Percentiles rank a stretch among this genome's conserved stretches.
Evolutionary conservation across 2,113 vertebrate genomes (phyloP).

Genomic region (Chloebia gouldiae): DNA sequence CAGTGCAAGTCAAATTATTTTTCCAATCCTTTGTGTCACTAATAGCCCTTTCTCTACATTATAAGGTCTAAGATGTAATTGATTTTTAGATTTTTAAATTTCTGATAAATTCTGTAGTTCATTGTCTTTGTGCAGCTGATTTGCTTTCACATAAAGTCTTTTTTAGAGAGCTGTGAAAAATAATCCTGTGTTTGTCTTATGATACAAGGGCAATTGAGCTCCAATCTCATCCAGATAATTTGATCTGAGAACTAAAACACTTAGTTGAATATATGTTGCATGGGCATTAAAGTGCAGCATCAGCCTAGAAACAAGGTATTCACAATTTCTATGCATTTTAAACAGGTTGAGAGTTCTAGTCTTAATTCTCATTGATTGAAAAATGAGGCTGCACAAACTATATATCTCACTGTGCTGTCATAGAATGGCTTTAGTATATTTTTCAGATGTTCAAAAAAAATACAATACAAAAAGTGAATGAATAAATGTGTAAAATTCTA

Average conservation of each 20-base stretch:
- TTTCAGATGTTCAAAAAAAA: background rate
- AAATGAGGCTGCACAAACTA: background rate
- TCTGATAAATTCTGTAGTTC: background rate
- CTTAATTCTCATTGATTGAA: slow-evolving; percentile 5
- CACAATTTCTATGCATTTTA: slow-evolving; percentile 41
- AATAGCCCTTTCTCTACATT: background rate
- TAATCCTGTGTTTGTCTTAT: slow-evolving; percentile 6
- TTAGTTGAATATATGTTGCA: background rate
- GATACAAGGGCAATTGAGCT: slow-evolving; percentile 22
- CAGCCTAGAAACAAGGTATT: background rate
- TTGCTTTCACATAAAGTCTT: background rate
- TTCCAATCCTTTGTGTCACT: background rate
- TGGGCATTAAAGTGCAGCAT: background rate
- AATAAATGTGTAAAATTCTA: background rate
- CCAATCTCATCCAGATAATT: slow-evolving; percentile 41
- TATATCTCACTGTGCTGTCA: background rate
- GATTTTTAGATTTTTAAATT: background rate
- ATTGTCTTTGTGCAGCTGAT: background rate
- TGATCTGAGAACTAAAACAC: background rate
- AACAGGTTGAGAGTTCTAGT: background rate
- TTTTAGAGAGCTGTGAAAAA: slow-evolving; percentile 11
- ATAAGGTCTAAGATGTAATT: background rate
- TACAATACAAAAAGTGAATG: background rate
- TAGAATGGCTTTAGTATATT: background rate
- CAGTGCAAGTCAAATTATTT: background rate